Evolutionary conservation across 2,888 invertebrate genomes (phyloP).

Genomic region (Conops quadrifasciatus): DNA sequence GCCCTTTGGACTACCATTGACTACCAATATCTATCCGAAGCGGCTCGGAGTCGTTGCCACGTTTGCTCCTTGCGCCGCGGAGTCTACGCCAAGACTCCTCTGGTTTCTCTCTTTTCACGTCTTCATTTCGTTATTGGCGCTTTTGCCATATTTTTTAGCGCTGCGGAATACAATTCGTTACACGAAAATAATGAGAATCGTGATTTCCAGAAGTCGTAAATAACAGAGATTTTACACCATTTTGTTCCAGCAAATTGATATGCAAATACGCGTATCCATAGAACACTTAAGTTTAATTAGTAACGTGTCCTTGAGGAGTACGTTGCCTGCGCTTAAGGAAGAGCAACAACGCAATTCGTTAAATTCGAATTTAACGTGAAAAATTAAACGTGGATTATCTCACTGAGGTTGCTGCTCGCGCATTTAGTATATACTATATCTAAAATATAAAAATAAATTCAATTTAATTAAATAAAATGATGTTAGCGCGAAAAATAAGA

Average conservation of each 20-base stretch:
- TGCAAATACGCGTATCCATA: conserved; percentile 44
- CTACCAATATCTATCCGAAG: conserved; percentile 26
- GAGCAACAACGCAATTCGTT: too few species aligned
- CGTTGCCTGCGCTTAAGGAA: neutral
- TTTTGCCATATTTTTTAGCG: conserved; percentile 41
- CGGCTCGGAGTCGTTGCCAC: neutral
- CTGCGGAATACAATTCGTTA: conserved; percentile 29
- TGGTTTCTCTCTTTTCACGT: conserved; percentile 60
- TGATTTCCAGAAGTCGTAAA: conserved; percentile 54
- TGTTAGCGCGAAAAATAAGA: too few species aligned
- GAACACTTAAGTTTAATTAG: conserved; percentile 30
- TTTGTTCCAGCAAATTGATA: conserved; percentile 47
- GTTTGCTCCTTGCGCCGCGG: conserved; percentile 20
- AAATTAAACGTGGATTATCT: too few species aligned
- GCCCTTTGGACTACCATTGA: too few species aligned
- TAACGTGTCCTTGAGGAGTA: conserved; percentile 3
- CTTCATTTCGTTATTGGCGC: conserved; percentile 57
- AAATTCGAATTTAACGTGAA: too few species aligned
- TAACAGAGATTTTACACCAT: conserved; percentile 40
- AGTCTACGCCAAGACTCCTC: conserved; percentile 34
- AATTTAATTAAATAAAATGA: too few species aligned
- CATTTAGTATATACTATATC: too few species aligned
- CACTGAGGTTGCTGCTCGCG: too few species aligned
- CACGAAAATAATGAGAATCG: conserved; percentile 54
- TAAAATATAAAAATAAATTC: too few species aligned